Conservation (phyloP, 2,888 invertebrate genomes). For the Crossocerus cetratus region DNA sequence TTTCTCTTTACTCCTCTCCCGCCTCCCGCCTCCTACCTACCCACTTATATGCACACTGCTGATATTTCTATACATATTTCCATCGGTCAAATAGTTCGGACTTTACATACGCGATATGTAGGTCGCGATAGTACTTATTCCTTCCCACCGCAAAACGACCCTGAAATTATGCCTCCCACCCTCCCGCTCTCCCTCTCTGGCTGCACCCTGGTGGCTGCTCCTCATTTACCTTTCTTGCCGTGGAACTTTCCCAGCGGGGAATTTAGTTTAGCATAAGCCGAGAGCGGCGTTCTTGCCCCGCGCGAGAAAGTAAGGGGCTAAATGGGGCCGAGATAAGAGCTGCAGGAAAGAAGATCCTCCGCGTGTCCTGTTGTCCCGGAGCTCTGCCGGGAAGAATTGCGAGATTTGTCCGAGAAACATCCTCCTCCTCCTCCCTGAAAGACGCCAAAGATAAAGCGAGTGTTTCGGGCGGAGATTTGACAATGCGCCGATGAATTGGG, state of each 20-base stretch:
- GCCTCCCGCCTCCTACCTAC: neutral
- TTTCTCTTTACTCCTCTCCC: neutral
- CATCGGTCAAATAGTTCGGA: no score
- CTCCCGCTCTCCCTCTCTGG: no score
- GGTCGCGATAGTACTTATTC: no score
- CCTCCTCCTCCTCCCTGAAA: no score
- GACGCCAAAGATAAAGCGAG: no score
- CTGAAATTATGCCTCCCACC: no score
- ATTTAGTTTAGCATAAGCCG: slow-evolving; percentile 3
- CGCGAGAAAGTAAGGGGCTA: neutral
- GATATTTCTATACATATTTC: no score
- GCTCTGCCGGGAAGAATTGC: neutral
- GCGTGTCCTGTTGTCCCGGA: neutral
- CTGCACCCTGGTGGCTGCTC: no score
- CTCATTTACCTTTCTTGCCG: neutral
- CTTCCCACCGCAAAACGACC: no score
- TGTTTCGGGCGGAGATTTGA: no score
- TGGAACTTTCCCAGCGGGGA: neutral
- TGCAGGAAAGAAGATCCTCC: slow-evolving; percentile 7
- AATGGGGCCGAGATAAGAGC: slow-evolving; percentile 22
- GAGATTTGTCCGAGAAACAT: slow-evolving; percentile 27
- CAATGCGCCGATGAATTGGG: no score
- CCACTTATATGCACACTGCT: neutral
- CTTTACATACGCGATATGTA: no score
- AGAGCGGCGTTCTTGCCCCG: neutral